Percentiles rank a stretch among this genome's conserved stretches.
phyloP scores from a whole-genome alignment of 2,888 invertebrate species.

The Xanthia togata region DNA sequence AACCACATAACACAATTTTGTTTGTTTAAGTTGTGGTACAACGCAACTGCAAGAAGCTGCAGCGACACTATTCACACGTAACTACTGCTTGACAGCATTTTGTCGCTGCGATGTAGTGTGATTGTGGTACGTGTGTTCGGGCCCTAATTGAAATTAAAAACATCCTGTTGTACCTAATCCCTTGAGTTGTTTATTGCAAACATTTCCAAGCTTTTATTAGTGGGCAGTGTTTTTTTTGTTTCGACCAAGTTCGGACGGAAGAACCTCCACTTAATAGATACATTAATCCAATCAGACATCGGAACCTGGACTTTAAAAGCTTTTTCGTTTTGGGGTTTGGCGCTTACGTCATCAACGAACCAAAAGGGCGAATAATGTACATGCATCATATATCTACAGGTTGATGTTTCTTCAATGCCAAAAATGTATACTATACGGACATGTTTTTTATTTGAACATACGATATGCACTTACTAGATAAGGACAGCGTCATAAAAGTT shows the following conservation, averaged over 20 bases:
- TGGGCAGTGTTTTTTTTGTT: not conserved
- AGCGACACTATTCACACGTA: not conserved
- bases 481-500: slow-evolving; percentile 34
- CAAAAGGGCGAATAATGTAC: not conserved
- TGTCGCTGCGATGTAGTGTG: not conserved
- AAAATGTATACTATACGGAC: not conserved
- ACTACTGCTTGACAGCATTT: not conserved
- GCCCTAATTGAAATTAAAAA: slow-evolving; percentile 16
- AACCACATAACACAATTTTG: not conserved
- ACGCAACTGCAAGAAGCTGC: not conserved
- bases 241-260: not conserved
- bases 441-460: slow-evolving; percentile 15
- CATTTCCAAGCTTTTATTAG: slow-evolving; percentile 5
- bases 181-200: slow-evolving; percentile 4
- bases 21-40: no score
- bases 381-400: not conserved
- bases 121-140: not conserved
- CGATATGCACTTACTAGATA: slow-evolving; percentile 22
- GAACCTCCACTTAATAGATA: slow-evolving; percentile 21
- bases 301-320: slow-evolving; percentile 21
- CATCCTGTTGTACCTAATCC: not conserved
- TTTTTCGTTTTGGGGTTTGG: slow-evolving; percentile 10
- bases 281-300: slow-evolving; percentile 26
- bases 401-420: not conserved
- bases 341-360: slow-evolving; percentile 21